A percentile compares a stretch with the other conserved stretches of the same genome.
Evolutionary conservation across 2,113 vertebrate genomes (phyloP).

Genomic region (Alaudala cheleensis): DNA sequence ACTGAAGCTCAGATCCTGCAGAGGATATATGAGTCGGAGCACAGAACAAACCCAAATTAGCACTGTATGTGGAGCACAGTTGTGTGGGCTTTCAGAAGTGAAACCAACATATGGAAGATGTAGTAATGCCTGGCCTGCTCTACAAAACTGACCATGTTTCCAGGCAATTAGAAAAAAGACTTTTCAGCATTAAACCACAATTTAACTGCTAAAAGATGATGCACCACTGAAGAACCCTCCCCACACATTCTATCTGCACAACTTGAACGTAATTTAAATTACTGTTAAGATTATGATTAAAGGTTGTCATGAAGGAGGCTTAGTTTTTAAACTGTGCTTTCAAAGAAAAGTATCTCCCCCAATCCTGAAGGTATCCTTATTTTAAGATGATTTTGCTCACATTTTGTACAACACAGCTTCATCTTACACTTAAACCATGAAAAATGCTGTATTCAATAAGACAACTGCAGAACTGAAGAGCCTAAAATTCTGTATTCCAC

Average conservation of each 20-base stretch:
- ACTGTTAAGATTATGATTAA: background rate
- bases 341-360: background rate
- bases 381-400: background rate
- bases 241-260: background rate
- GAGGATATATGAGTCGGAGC: background rate
- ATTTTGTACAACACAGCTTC: background rate
- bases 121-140: slow-evolving; percentile 10
- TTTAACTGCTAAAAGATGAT: background rate
- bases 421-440: background rate
- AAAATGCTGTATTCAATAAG: background rate
- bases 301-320: background rate
- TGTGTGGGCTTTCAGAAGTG: background rate
- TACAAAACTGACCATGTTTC: background rate
- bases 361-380: background rate
- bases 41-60: background rate
- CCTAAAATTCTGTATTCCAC: background rate
- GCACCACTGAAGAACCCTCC: background rate
- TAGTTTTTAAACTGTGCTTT: background rate
- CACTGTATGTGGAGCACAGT: background rate
- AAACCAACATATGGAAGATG: slow-evolving; percentile 34
- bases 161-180: background rate
- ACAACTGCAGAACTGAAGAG: background rate
- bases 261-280: background rate
- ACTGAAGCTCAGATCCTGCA: background rate
- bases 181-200: background rate